phyloP scores from a whole-genome alignment of 2,888 invertebrate species.

The Ischnus inquisitorius region DNA sequence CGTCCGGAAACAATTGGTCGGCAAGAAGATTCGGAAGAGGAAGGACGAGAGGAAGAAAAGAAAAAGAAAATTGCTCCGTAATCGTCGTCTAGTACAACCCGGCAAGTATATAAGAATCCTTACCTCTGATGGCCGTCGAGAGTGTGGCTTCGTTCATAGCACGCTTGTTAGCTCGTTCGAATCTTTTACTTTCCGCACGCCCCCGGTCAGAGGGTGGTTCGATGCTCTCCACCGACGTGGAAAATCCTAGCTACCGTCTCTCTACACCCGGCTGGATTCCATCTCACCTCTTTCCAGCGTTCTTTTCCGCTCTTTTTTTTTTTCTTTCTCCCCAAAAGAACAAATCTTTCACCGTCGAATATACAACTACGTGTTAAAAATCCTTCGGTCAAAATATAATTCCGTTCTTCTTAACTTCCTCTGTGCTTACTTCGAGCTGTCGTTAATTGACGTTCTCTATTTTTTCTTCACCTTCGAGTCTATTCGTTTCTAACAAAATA shows the following conservation, averaged over 20 bases:
- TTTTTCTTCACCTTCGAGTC: not conserved
- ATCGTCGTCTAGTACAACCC: not conserved
- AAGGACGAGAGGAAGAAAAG: not conserved
- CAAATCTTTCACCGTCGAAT: not conserved
- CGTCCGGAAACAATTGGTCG: too few relatives aligned
- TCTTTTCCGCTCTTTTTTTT: not conserved
- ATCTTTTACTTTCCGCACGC: conserved; percentile 27
- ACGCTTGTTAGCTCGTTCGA: conserved; percentile 30
- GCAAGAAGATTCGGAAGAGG: too few relatives aligned
- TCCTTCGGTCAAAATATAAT: not conserved
- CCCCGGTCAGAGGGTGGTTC: conserved; percentile 41
- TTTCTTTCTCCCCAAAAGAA: not conserved
- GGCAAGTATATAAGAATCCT: not conserved
- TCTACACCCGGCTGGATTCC: not conserved
- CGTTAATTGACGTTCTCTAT: not conserved
- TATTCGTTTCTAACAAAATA: not conserved
- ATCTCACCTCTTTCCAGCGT: not conserved
- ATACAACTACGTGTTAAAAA: too few relatives aligned
- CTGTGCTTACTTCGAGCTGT: not conserved
- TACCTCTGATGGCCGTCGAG: conserved; percentile 55
- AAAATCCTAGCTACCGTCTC: conserved; percentile 35
- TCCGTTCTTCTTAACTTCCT: not conserved
- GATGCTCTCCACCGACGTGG: conserved; percentile 49
- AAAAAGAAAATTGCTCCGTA: not conserved
- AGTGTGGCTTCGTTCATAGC: conserved; percentile 51